A percentile compares a stretch with the other conserved stretches of the same genome.
phyloP scores from a whole-genome alignment of 2,113 vertebrate genomes.

The Cyprinodon variegatus region DNA sequence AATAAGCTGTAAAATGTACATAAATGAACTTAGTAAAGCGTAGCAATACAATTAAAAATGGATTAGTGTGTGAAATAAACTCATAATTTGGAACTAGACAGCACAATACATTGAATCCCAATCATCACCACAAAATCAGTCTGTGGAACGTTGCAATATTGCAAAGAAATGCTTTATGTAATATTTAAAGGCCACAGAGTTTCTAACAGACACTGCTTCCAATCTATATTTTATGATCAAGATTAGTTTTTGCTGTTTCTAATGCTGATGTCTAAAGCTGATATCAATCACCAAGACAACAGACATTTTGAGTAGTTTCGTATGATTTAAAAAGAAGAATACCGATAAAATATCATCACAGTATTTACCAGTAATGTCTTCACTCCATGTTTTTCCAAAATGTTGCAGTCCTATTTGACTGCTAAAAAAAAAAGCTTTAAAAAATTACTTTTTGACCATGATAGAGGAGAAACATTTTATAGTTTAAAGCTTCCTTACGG shows the following conservation, averaged over 20 bases:
- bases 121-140: not conserved
- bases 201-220: not conserved
- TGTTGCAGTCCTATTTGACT: not conserved
- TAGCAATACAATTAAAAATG: too few species aligned
- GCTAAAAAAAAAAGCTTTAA: not conserved
- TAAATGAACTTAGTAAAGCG: not conserved
- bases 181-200: too few species aligned
- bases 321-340: not conserved
- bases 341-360: not conserved
- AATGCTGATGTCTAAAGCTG: not conserved
- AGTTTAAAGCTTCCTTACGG: constrained; percentile 33
- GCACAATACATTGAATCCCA: too few species aligned
- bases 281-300: not conserved
- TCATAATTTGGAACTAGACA: too few species aligned
- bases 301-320: not conserved
- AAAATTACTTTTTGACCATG: not conserved
- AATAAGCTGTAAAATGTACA: not conserved
- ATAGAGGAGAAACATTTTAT: not conserved
- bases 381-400: not conserved
- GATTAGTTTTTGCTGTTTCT: not conserved
- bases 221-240: not conserved
- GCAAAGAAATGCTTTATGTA: not conserved
- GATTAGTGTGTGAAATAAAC: too few species aligned
- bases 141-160: not conserved
- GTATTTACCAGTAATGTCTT: not conserved